These are phyloP conservation scores for Drosophila prosaltans DNA, from an alignment of 1,140 invertebrate genomes.

Conservation along the genomic window DNA sequence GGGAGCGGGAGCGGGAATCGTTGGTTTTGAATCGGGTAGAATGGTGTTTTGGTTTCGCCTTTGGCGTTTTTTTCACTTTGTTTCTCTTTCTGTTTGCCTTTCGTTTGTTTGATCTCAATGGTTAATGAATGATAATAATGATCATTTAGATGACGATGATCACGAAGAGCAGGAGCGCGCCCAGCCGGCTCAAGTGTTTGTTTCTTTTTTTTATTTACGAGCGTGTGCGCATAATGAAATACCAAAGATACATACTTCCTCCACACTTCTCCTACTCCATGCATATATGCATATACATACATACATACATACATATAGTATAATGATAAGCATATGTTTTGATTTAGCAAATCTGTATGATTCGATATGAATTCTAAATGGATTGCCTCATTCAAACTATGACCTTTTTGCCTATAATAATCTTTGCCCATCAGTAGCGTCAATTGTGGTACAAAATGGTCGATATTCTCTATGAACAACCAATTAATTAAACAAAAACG, in stretches of 20 bases:
- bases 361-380: neutral
- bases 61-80: neutral
- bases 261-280: constrained; percentile 25
- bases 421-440: neutral
- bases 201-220: constrained; percentile 55
- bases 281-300: constrained; percentile 27
- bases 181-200: constrained; percentile 59
- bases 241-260: constrained; percentile 23
- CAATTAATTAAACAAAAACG: constrained; percentile 42
- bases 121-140: constrained; percentile 20
- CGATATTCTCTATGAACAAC: neutral
- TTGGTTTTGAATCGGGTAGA: neutral
- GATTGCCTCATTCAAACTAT: neutral
- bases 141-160: constrained; percentile 2
- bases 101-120: constrained; percentile 22
- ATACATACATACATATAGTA: neutral
- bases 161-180: constrained; percentile 28
- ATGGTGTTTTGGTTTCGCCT: neutral
- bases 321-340: constrained; percentile 10
- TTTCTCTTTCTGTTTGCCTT: constrained; percentile 1
- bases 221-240: constrained; percentile 41
- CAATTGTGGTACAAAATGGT: neutral
- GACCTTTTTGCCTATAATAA: neutral
- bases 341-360: constrained; percentile 5
- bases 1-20: neutral